phyloP scores from a whole-genome alignment of 2,113 vertebrate species.

The Lepisosteus oculatus region DNA sequence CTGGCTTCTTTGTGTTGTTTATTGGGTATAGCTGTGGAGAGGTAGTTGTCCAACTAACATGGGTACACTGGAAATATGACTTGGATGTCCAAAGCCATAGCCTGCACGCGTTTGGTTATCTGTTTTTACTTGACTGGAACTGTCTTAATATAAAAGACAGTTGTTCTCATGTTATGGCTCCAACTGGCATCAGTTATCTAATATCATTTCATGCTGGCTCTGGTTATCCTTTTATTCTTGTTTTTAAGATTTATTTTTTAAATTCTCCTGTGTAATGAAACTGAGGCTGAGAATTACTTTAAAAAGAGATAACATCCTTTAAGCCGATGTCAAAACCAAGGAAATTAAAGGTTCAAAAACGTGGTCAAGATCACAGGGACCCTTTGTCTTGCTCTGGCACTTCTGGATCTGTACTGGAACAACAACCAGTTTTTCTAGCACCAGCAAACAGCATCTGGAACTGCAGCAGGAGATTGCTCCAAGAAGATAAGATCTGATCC shows the following conservation, averaged over 20 bases:
- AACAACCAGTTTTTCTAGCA: not conserved
- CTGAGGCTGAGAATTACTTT: too few species aligned
- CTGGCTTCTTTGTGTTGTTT: not conserved
- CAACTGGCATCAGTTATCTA: not conserved
- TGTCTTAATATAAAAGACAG: not conserved
- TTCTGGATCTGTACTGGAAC: not conserved
- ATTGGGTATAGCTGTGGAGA: slow-evolving; percentile 8
- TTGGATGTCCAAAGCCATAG: not conserved
- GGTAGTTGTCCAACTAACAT: not conserved
- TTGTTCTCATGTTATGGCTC: not conserved
- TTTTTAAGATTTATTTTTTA: too few species aligned
- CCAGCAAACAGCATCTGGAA: too few species aligned
- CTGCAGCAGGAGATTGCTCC: too few species aligned
- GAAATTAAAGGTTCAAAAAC: not conserved
- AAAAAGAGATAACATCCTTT: not conserved
- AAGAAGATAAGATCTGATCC: too few species aligned
- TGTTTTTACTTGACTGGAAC: not conserved
- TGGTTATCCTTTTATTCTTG: not conserved
- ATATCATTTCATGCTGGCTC: not conserved
- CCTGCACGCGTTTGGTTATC: not conserved
- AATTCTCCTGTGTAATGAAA: not conserved
- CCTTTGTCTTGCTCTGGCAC: not conserved
- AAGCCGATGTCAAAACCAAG: not conserved
- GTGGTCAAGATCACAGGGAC: not conserved
- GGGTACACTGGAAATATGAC: not conserved